Conservation (phyloP, 2,113 vertebrate species). For the Pseudopipra pipra region DNA sequence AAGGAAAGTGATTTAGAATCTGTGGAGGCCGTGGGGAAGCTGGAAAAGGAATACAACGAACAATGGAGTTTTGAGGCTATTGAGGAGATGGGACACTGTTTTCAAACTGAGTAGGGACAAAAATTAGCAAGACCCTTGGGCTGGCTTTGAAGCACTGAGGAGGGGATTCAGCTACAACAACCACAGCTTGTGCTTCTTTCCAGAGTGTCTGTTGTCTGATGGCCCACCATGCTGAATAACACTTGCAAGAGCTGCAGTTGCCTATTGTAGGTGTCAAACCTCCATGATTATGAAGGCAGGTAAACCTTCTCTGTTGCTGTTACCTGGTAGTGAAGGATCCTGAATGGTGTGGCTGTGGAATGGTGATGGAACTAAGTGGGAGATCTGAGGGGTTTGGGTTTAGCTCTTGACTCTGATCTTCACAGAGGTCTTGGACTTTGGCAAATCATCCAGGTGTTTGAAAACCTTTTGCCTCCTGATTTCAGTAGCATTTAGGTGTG, state of each 20-base stretch:
- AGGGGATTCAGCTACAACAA: background rate
- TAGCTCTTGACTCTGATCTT: background rate
- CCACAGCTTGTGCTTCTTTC: background rate
- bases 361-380: background rate
- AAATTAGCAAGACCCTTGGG: background rate
- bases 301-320: background rate
- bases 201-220: background rate
- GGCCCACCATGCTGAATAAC: background rate
- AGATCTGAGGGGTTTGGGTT: background rate
- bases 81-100: background rate
- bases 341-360: accelerated
- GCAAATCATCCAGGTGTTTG: background rate
- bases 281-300: background rate
- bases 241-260: background rate
- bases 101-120: background rate
- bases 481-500: background rate
- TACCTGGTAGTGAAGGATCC: background rate
- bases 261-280: background rate
- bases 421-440: background rate
- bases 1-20: background rate
- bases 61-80: background rate
- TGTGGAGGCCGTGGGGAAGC: background rate
- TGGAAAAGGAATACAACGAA: background rate
- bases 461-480: background rate
- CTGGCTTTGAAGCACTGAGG: background rate